Base-by-base conservation (phyloP, 2,888 invertebrate genomes). In the Napeogenes sylphis region DNA sequence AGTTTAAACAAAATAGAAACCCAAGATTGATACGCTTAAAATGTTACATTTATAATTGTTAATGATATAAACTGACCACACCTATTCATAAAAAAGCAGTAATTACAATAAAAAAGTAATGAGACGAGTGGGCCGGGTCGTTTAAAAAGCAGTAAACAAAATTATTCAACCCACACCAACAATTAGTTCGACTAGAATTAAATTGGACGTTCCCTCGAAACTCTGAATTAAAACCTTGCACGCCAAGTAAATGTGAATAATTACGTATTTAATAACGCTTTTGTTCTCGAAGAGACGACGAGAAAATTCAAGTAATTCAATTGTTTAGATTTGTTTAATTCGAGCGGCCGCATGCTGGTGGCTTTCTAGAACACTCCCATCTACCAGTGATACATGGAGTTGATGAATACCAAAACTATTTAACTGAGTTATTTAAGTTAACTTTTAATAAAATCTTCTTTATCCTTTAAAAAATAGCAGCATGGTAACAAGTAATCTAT, bases 241-340 rank as follows among this genome's bases (percentile, higher is more conserved):
- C 88, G 87, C 85, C 85, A 87, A 77, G 88, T 84, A 88, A 88
- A 87, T 85, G 87, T 88, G 85, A 89, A 89, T 90, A 90, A 90
- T 90, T 90, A 87, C 90, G 88, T 87, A 87, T 89, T 90, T 90
- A 90, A 90, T 90, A 90, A 90, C 82, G 89, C 90, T 87, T 90
- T 90, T 90, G 90, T 90, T 90, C 90, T 87, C 86, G 77, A 75
- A 79, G 75, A 76, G 75, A 78, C 79, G 82, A 85, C 83, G 84
- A 86, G 90, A 85, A 89, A 90, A 89, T 86, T 85, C 88, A 83
- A 84, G 90, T 90, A 90, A 90, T 90, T 90, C 90, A 90, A 90
- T 90, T 90, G 90, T 90, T 86, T 87, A 85, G 82, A 81, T 83
- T 82, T 85, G 79, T 88, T 89, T 87, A 88, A 89, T 87, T 88